These are phyloP conservation scores for Phasia obesa DNA, from an alignment of 2,888 invertebrate species.

Conservation along the genomic window DNA sequence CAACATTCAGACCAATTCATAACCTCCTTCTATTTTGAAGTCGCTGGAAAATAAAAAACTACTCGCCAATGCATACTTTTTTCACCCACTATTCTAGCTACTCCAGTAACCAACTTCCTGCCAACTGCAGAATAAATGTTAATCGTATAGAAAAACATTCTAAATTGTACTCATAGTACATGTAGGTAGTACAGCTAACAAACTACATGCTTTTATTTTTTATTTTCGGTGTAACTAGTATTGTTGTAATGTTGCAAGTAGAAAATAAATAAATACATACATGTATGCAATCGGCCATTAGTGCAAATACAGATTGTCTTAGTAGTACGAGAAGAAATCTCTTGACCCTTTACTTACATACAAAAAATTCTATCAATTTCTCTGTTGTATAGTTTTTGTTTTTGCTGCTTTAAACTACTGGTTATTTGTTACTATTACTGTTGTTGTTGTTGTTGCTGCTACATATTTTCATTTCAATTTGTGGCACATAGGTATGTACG, in stretches of 20 bases:
- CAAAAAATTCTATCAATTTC: conserved; percentile 38
- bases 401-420: conserved; percentile 41
- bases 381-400: conserved; percentile 1
- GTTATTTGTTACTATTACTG: conserved; percentile 12
- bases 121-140: conserved; percentile 17
- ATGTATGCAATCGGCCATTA: conserved; percentile 1
- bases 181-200: conserved; percentile 39
- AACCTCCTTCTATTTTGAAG: no score
- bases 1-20: no score
- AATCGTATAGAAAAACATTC: conserved; percentile 36
- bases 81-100: conserved; percentile 2
- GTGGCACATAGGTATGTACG: conserved; percentile 9
- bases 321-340: conserved; percentile 21
- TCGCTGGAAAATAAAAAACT: no score
- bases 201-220: conserved; percentile 20
- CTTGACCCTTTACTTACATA: conserved; percentile 49
- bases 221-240: conserved; percentile 1
- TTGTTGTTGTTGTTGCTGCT: neutral
- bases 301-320: neutral
- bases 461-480: conserved; percentile 50
- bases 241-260: conserved; percentile 32
- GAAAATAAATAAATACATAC: conserved; percentile 35
- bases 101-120: conserved; percentile 17
- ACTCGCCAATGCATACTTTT: neutral
- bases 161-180: conserved; percentile 26